Conservation (phyloP, 2,113 vertebrate genomes). For the Ifrita kowaldi region DNA sequence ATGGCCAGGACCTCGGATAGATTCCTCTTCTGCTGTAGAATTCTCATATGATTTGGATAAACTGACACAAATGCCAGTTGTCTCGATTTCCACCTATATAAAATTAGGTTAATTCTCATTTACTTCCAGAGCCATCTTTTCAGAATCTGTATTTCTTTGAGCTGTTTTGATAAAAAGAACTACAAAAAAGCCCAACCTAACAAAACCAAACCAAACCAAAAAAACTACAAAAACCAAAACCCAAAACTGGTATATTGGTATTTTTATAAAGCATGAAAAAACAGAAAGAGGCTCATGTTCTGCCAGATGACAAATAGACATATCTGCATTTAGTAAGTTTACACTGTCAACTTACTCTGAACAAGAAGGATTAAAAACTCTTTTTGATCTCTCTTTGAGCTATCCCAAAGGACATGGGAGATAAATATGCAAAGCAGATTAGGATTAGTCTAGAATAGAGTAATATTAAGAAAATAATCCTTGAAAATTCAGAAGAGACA, state of each 20-base stretch:
- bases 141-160: not conserved
- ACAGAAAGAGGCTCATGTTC: not conserved
- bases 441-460: slow-evolving; percentile 1
- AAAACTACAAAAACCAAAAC: not conserved
- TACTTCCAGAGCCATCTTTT: not conserved
- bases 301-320: not conserved
- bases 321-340: slow-evolving; percentile 26
- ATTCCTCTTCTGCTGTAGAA: not conserved
- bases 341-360: not conserved
- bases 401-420: not conserved
- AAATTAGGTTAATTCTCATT: not conserved
- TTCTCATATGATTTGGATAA: not conserved
- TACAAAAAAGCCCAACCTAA: not conserved
- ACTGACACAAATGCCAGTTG: not conserved
- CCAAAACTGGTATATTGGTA: not conserved
- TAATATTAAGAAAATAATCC: not conserved
- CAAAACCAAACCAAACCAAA: not conserved
- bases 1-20: not conserved
- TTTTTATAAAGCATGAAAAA: not conserved
- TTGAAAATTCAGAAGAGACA: not conserved
- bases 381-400: slow-evolving; percentile 23
- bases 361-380: slow-evolving; percentile 19
- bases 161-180: not conserved
- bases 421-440: slow-evolving; percentile 14
- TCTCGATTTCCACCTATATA: not conserved